Evolutionary conservation across 2,888 invertebrate species (phyloP), one percentile per base, ranked within the genome.

Genomic region (Acleris literana): DNA sequence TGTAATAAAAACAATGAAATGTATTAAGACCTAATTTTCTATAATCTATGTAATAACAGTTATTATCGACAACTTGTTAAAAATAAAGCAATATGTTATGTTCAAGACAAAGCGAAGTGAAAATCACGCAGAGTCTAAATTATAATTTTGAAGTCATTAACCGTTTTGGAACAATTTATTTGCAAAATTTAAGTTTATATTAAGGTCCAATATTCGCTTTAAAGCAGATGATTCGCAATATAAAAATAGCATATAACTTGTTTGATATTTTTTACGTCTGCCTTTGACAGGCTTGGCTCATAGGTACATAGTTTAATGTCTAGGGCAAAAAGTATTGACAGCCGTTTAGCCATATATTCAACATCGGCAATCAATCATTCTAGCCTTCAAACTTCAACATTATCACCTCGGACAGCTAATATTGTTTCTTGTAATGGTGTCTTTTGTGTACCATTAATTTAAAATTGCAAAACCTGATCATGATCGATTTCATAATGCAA

Each of bases 311-410:
- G 17, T 46, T n/a, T 17, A 63, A 43, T 5, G 44, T 22, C 20
- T 57, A 62, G 51, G 69, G 64, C 69, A 62, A 65, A 69, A 60
- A 63, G 55, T 53, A 67, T 68, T 69, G 70, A 71, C 73, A 71
- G 64, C 68, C 70, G 68, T 75, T 73, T 70, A 73, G 68, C 71
- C 60, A 59, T 71, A 70, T 69, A 69, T 69, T 56, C 53, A 64
- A 72, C 76, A 74, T 73, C 63, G 59, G 74, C 74, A 68, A 76
- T 78, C 79, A 76, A 75, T 76, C 75, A 74, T 63, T 62, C 51
- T 68, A 63, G 61, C 66, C 39, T 43, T 66, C 66, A 62, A 57
- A 62, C 13, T 44, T 62, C 20, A 29, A 56, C 61, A 62, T 60
- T 65, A 65, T 57, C 62, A 46, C 66, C 66, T 57, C 48, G 20